A percentile compares a stretch with the other conserved stretches of the same genome.
phyloP scores from a whole-genome alignment of 2,113 vertebrate species.

The Lathamus discolor region DNA sequence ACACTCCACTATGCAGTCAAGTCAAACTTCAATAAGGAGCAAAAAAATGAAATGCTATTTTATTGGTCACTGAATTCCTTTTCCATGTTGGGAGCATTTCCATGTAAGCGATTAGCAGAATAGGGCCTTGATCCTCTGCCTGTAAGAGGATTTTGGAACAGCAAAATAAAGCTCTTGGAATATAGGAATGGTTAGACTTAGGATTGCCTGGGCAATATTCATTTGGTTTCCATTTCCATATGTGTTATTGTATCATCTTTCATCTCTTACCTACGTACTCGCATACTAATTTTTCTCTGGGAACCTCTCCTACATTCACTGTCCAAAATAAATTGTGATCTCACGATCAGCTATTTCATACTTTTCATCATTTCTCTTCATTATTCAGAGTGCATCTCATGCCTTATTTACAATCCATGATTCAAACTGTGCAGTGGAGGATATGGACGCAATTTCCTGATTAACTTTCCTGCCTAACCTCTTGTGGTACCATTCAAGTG shows the following conservation, averaged over 20 bases:
- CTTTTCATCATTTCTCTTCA: constrained; percentile 23
- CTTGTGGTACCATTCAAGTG: background rate
- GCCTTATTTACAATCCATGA: background rate
- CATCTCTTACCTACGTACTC: constrained; percentile 36
- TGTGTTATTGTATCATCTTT: constrained; percentile 38
- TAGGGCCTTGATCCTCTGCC: constrained; percentile 20
- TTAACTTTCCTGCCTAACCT: constrained; percentile 31
- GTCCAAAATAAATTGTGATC: constrained; percentile 38
- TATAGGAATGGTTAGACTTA: constrained; percentile 11
- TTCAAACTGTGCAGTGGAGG: constrained; percentile 25
- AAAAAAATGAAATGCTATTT: background rate
- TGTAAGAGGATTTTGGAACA: constrained; percentile 34
- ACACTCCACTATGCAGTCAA: background rate
- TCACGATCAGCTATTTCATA: constrained; percentile 38
- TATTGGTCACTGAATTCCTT: constrained; percentile 20
- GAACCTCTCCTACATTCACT: constrained; percentile 32
- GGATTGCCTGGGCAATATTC: constrained; percentile 24
- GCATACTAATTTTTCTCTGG: constrained; percentile 33
- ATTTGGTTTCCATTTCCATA: constrained; percentile 45
- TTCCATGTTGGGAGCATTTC: background rate
- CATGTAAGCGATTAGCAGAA: constrained; percentile 18
- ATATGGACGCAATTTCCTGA: constrained; percentile 51
- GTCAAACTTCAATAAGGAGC: background rate
- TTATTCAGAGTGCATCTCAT: constrained; percentile 15
- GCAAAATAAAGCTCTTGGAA: constrained; percentile 38